A percentile compares a stretch with the other conserved stretches of the same genome.
These are phyloP conservation scores for Heliconius congener DNA, from an alignment of 1,140 invertebrate genomes.

Conservation along the genomic window DNA sequence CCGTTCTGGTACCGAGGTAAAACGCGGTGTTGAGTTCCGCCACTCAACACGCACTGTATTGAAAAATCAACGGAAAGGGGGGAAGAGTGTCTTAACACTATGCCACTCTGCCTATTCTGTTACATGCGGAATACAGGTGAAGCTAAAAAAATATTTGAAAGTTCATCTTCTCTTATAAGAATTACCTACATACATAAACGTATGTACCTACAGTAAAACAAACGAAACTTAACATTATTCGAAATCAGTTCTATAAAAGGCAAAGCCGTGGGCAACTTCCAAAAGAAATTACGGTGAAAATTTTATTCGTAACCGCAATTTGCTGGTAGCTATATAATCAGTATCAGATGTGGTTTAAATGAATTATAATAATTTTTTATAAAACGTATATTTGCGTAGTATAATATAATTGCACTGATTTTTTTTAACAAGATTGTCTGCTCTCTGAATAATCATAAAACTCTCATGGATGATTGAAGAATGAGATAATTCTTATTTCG, in stretches of 20 bases:
- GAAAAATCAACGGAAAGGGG: too few species aligned
- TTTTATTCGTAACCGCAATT: constrained; percentile 4
- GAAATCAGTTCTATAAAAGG: constrained; percentile 21
- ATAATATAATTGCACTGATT: background rate
- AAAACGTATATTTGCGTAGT: background rate
- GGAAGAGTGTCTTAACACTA: too few species aligned
- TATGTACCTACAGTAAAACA: background rate
- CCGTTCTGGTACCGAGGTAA: too few species aligned
- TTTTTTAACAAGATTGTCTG: background rate
- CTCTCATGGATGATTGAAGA: background rate
- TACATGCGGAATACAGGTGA: too few species aligned
- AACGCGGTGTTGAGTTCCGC: too few species aligned
- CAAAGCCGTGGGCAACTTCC: constrained; percentile 3
- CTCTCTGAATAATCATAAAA: background rate
- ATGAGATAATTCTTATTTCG: background rate
- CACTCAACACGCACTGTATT: too few species aligned
- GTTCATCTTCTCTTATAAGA: too few species aligned
- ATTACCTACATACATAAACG: background rate
- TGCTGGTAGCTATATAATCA: background rate
- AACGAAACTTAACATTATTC: background rate
- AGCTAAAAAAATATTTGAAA: too few species aligned
- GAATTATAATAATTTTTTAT: too few species aligned
- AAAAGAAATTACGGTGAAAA: constrained; percentile 8
- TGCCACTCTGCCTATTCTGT: too few species aligned
- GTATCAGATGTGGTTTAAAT: background rate